Base-by-base conservation (phyloP, 2,888 invertebrate genomes). In the Chaetogeoica ovagalla region DNA sequence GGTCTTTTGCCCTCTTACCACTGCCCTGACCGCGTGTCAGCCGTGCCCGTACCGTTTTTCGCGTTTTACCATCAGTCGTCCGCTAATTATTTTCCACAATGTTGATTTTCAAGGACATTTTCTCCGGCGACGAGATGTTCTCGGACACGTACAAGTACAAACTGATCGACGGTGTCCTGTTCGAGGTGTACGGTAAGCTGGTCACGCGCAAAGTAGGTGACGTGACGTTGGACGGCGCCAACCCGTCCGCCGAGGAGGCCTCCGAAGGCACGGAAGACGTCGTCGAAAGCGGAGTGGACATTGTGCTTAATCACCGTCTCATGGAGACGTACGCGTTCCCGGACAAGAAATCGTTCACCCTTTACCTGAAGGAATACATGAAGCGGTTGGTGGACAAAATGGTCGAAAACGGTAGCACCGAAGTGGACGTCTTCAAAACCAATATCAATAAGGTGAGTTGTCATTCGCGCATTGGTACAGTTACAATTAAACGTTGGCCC, bases 41-140 rank as follows among this genome's bases (percentile, higher is more conserved):
- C 43, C 4, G 43, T 9, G n/a, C 15, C 37, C 9, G 15, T 68
- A 4, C 15, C 2, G 13, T 71, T 79, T 43, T 23, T 30, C 30
- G 30, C 2, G 19, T n/a, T 11, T 2, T 17, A 1, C 19, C 55
- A 30, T 4, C 30, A 30, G 30, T 30, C 30, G 19, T 13, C 15
- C 48, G 6, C 0, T 39, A 19, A 48, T 30, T 30, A 76, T 43
- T 86, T 88, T 90, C 89, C 89, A 94, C 90, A 89, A 97, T 97
- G 97, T 94, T 90, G 88, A 95, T 97, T 89, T 97, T 92, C 90
- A 96, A 96, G 89, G 96, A 97, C 89, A 91, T 94, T 89, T 93
- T 97, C 87, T 95, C 95, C 85, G 97, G 95, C 85, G 98, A 98
- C 88, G 98, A 98, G 90, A 95, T 98, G 93, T 97, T 97, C 90